A percentile compares a stretch with the other conserved stretches of the same genome.
phyloP scores from a whole-genome alignment of 2,888 invertebrate species.

The Eupsilia transversa region DNA sequence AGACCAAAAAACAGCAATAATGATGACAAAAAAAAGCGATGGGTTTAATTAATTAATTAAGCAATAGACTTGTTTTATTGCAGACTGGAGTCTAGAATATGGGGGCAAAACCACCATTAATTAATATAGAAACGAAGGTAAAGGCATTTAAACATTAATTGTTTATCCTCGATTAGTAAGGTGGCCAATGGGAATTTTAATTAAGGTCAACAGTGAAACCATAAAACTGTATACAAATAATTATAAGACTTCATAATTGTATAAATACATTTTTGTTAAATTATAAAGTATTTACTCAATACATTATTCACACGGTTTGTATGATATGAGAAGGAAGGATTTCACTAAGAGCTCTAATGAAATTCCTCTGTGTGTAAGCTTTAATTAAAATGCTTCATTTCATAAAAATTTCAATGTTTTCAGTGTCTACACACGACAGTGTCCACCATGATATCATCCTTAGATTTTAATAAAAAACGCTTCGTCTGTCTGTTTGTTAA shows the following conservation, averaged over 20 bases:
- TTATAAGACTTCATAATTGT: not conserved
- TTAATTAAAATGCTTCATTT: conserved; percentile 32
- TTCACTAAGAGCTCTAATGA: conserved; percentile 21
- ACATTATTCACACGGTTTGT: conserved; percentile 15
- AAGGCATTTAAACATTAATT: not conserved
- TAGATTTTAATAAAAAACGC: not conserved
- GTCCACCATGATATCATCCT: not conserved
- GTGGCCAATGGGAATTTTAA: not conserved
- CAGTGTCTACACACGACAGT: not conserved
- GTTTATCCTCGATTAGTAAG: not conserved
- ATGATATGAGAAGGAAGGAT: conserved; percentile 3
- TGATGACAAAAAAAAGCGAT: not conserved
- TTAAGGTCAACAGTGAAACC: not conserved
- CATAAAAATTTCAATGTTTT: not conserved
- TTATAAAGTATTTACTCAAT: not conserved
- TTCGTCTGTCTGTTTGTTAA: not conserved
- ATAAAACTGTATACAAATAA: not conserved
- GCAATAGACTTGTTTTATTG: conserved; percentile 12
- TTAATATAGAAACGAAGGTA: not conserved
- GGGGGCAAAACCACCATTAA: not conserved
- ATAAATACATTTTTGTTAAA: not conserved
- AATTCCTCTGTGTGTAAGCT: conserved; percentile 23
- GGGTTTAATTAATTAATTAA: conserved; percentile 2
- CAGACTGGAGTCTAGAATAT: not conserved
- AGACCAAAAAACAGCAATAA: not conserved